Evolutionary conservation across 1,140 invertebrate genomes (phyloP).

Genomic region (Alviniconcha marisindica): DNA sequence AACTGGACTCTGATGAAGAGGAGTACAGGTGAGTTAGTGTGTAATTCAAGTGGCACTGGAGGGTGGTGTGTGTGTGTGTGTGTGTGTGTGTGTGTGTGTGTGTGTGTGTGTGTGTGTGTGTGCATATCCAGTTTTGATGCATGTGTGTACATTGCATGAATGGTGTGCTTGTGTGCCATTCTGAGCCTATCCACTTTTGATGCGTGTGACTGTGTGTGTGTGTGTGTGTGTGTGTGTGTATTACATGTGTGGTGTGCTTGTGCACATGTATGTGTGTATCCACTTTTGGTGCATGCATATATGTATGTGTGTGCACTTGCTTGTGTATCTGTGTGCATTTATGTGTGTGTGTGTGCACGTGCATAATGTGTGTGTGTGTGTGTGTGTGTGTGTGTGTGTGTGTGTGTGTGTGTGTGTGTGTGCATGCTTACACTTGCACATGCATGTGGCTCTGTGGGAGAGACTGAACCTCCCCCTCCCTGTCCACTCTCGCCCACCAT

Average conservation of each 20-base stretch:
- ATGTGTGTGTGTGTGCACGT: too few species aligned
- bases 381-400: neutral
- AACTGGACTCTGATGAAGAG: conserved; percentile 6
- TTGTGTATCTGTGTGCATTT: too few species aligned
- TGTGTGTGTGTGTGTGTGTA: neutral
- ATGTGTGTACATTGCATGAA: neutral
- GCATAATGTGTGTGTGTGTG: too few species aligned
- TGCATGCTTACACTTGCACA: neutral
- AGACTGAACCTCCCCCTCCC: too few species aligned
- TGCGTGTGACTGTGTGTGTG: neutral
- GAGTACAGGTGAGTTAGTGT: conserved; percentile 33
- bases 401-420: neutral
- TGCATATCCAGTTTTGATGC: neutral
- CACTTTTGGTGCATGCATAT: neutral
- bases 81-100: conserved; percentile 13
- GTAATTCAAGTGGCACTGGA: too few species aligned
- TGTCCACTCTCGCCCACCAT: too few species aligned
- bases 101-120: conserved; percentile 18
- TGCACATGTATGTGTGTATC: neutral
- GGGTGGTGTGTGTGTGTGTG: neutral
- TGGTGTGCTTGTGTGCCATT: neutral
- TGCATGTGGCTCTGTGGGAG: too few species aligned
- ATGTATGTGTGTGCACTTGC: too few species aligned
- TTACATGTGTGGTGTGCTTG: neutral
- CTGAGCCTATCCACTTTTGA: neutral